Percentiles rank a stretch among this genome's conserved stretches.
These are phyloP conservation scores for Paramormyrops kingsleyae DNA, from an alignment of 2,113 vertebrate species.

Conservation along the genomic window DNA sequence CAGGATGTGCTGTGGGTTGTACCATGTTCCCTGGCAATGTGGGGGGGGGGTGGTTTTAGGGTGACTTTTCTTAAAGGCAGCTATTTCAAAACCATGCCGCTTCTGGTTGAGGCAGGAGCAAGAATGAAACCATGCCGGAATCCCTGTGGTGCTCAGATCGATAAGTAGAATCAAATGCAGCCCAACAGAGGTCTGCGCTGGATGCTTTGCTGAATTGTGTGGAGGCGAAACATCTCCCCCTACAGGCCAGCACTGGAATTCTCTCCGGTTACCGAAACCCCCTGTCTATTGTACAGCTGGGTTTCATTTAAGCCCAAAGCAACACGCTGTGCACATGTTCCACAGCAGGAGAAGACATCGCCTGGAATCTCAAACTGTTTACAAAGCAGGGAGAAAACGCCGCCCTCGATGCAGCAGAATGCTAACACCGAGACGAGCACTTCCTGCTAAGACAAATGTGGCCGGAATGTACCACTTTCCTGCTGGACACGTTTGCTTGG, in stretches of 20 bases:
- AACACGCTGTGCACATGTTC: background rate
- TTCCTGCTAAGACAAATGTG: background rate
- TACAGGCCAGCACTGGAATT: background rate
- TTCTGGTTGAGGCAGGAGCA: background rate
- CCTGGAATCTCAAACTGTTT: constrained; percentile 1
- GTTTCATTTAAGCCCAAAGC: background rate
- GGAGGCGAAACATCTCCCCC: background rate
- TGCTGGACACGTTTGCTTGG: background rate
- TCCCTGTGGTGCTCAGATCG: background rate
- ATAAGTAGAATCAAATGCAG: background rate
- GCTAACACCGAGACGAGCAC: background rate
- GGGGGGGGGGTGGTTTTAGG: background rate
- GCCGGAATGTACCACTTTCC: background rate
- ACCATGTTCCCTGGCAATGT: background rate
- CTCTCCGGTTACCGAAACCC: background rate
- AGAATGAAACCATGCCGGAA: background rate
- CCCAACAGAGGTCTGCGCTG: background rate
- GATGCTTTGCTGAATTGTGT: background rate
- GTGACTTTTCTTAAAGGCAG: background rate
- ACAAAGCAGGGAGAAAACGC: constrained; percentile 7
- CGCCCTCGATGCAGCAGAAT: background rate
- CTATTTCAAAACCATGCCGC: background rate
- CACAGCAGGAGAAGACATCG: background rate
- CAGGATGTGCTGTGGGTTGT: background rate
- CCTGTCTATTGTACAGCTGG: background rate